These are phyloP conservation scores for Turritopsis rubra DNA, from an alignment of 30 jellyfish, hydroid and myxozoan species.

Conservation along the genomic window DNA sequence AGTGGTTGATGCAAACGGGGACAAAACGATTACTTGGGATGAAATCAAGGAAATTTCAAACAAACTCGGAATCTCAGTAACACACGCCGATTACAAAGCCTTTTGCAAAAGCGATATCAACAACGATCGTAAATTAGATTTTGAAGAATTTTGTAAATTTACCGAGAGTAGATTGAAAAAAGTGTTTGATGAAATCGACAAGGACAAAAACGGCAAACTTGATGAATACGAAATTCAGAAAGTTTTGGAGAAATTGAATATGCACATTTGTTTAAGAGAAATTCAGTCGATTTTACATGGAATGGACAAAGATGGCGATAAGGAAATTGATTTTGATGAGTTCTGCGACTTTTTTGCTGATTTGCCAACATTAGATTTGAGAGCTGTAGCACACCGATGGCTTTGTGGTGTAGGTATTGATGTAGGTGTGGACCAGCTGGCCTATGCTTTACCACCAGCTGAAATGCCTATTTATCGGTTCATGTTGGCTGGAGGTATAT, in stretches of 20 bases:
- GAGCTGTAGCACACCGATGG: constrained; percentile 48
- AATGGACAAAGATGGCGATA: constrained; percentile 63
- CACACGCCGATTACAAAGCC: constrained; percentile 28
- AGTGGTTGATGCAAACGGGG: constrained; percentile 39
- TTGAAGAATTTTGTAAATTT: constrained; percentile 51
- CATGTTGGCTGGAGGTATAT: constrained; percentile 78
- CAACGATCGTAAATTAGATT: constrained; percentile 25
- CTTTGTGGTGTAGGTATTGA: constrained; percentile 54
- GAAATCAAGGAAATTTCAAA: constrained; percentile 52
- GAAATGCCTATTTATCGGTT: constrained; percentile 65
- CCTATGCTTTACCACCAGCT: constrained; percentile 65
- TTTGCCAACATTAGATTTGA: constrained; percentile 59
- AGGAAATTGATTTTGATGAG: constrained; percentile 50
- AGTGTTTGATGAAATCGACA: constrained; percentile 53
- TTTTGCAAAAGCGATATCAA: constrained; percentile 36
- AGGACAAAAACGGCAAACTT: constrained; percentile 34
- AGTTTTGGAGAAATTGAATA: constrained; percentile 39
- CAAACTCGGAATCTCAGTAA: constrained; percentile 28
- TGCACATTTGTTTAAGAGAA: constrained; percentile 41
- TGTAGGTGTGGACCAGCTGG: constrained; percentile 62
- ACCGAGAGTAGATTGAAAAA: constrained; percentile 36
- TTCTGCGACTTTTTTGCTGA: constrained; percentile 72
- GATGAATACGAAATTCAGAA: constrained; percentile 54
- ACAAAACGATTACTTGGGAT: constrained; percentile 44
- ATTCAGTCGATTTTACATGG: constrained; percentile 39